These are phyloP conservation scores for Hyla sarda DNA, from an alignment of 2,113 vertebrate species.

Conservation along the genomic window DNA sequence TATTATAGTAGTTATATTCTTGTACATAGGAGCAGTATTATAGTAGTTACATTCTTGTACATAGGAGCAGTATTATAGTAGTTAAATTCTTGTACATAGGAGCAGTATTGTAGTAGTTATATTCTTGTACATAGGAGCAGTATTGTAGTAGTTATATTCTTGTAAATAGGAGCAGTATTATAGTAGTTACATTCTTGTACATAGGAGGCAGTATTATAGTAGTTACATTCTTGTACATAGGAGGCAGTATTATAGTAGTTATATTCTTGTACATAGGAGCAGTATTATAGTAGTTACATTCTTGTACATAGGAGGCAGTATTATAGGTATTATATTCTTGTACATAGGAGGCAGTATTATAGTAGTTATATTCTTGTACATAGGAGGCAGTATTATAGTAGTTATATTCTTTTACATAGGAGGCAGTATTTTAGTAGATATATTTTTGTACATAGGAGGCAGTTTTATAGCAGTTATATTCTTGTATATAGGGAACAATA, in stretches of 20 bases:
- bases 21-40: background rate
- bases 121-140: background rate
- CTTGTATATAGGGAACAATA: background rate
- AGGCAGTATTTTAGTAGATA: no score
- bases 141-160: background rate
- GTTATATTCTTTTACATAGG: no score
- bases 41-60: background rate
- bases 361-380: no score
- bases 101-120: background rate
- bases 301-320: background rate
- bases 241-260: background rate
- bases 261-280: background rate
- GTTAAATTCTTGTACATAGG: background rate
- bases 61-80: background rate
- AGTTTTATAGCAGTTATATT: background rate
- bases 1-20: no score
- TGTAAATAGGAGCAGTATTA: background rate
- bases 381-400: no score
- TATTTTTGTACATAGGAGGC: no score
- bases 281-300: constrained; percentile 15
- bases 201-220: background rate
- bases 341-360: background rate
- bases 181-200: background rate
- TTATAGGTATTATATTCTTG: no score
- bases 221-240: no score